A percentile compares a stretch with the other conserved stretches of the same genome.
Evolutionary conservation across 2,888 invertebrate genomes (phyloP).

Genomic region (Hartigia nigra): DNA sequence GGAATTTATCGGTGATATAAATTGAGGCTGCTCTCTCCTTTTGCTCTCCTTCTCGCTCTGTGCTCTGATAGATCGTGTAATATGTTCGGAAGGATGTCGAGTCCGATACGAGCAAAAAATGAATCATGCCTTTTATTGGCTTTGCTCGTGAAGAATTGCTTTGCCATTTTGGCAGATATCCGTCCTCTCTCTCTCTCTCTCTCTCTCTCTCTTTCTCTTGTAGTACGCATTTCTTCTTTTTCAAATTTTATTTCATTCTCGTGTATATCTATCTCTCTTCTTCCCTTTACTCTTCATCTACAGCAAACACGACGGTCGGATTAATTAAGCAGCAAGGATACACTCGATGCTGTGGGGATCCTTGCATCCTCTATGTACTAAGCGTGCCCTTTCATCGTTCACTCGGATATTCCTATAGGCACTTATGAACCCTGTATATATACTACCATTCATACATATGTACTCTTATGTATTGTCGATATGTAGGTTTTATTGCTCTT

Average conservation of each 20-base stretch:
- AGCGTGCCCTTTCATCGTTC: neutral
- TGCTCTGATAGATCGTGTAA: conserved; percentile 43
- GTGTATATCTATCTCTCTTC: neutral
- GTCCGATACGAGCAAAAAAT: conserved; percentile 25
- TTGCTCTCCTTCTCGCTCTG: conserved; percentile 26
- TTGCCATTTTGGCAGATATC: neutral
- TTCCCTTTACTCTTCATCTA: neutral
- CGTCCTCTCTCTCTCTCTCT: neutral
- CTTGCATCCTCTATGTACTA: neutral
- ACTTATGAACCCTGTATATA: neutral
- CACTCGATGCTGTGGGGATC: conserved; percentile 10
- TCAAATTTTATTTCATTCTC: neutral
- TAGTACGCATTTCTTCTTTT: neutral
- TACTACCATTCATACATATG: neutral
- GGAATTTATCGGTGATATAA: conserved; percentile 61
- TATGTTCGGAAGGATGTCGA: conserved; percentile 33
- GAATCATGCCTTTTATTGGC: conserved; percentile 31
- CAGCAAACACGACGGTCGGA: conserved; percentile 25
- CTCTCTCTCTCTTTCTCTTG: neutral
- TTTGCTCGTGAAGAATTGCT: conserved; percentile 16
- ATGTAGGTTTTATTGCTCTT: neutral
- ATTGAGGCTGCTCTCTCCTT: conserved; percentile 35
- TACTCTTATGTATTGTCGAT: neutral
- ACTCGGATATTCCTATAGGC: neutral
- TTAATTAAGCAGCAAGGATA: conserved; percentile 37